phyloP scores from a whole-genome alignment of 2,888 invertebrate genomes.

The Saturnia japonica region DNA sequence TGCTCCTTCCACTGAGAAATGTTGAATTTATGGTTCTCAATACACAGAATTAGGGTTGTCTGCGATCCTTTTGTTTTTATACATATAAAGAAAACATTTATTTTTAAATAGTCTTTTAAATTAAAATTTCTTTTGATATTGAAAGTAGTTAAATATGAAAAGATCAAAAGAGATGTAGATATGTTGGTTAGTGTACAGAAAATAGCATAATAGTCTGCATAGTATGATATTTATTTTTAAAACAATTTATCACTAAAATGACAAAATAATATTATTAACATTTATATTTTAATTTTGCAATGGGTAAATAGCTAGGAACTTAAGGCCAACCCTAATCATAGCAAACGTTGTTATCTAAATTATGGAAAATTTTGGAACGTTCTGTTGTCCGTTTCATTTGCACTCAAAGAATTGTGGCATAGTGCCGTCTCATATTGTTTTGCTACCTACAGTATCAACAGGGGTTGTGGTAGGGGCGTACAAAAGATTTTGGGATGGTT shows the following conservation, averaged over 20 bases:
- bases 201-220: neutral
- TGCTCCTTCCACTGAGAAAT: slow-evolving; percentile 54
- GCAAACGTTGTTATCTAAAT: slow-evolving; percentile 80
- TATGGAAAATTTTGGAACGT: slow-evolving; percentile 81
- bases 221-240: neutral
- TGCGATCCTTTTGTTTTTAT: no score
- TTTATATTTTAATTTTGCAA: neutral
- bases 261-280: neutral
- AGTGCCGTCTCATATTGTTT: slow-evolving; percentile 52
- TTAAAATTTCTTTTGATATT: no score
- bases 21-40: slow-evolving; percentile 40
- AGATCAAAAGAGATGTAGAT: no score
- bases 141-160: no score
- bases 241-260: neutral
- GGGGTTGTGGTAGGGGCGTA: slow-evolving; percentile 74
- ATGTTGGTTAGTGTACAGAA: neutral
- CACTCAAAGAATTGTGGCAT: slow-evolving; percentile 44
- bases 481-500: slow-evolving; percentile 75
- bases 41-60: slow-evolving; percentile 18
- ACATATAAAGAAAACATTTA: no score
- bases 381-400: slow-evolving; percentile 58
- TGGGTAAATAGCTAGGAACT: neutral
- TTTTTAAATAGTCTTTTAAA: no score
- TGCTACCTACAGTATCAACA: slow-evolving; percentile 65
- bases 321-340: slow-evolving; percentile 77